phyloP scores from a whole-genome alignment of 1,140 invertebrate genomes.

The Mamestra configurata region DNA sequence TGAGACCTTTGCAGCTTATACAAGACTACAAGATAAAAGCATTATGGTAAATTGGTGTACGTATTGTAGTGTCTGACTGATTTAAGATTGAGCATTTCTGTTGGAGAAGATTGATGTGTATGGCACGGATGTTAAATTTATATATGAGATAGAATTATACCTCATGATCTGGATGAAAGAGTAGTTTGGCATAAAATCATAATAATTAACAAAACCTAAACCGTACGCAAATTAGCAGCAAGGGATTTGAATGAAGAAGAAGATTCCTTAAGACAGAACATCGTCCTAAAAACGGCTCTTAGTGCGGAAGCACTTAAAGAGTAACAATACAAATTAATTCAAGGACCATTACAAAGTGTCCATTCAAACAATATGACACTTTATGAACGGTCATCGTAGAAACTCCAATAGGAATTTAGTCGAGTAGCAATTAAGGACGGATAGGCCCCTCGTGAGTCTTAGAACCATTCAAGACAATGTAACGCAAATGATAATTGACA shows the following conservation, averaged over 20 bases:
- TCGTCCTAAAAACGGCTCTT: neutral
- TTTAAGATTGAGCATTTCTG: no score
- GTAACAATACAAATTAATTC: constrained; percentile 27
- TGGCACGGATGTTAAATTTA: no score
- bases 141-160: neutral
- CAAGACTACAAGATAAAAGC: neutral
- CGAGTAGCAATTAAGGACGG: constrained; percentile 41
- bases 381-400: constrained; percentile 25
- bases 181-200: no score
- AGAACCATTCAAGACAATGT: constrained; percentile 54
- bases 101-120: no score
- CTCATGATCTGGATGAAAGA: neutral
- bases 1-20: constrained; percentile 15
- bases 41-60: constrained; percentile 9
- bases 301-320: constrained; percentile 6
- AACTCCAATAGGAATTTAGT: constrained; percentile 42
- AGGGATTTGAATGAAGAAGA: neutral
- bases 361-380: constrained; percentile 35
- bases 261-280: neutral
- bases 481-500: constrained; percentile 58
- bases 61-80: neutral
- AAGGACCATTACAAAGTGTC: constrained; percentile 21
- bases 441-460: constrained; percentile 29
- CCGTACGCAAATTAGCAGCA: neutral
- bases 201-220: no score